phyloP scores from a whole-genome alignment of 2,888 invertebrate genomes.

The Andricus quercusramuli region DNA sequence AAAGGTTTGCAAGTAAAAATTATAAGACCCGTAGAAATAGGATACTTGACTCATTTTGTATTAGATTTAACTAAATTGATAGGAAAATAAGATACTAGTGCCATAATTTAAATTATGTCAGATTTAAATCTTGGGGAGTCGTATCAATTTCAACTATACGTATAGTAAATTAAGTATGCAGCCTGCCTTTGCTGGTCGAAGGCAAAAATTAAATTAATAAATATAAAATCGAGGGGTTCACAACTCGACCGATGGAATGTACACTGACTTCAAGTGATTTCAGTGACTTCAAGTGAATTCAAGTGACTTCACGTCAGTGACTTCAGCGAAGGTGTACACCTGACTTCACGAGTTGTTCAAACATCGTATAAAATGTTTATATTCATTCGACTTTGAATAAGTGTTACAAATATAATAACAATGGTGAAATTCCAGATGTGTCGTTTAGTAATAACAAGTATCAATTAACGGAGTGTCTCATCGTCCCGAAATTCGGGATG shows the following conservation, averaged over 20 bases:
- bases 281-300: too few species aligned
- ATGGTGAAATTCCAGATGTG: not conserved
- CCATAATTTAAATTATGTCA: constrained; percentile 18
- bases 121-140: constrained; percentile 40
- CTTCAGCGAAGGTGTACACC: too few species aligned
- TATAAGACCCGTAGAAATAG: not conserved
- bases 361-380: constrained; percentile 11
- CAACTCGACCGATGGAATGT: too few species aligned
- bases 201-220: constrained; percentile 47
- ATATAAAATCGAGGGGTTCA: not conserved
- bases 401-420: constrained; percentile 23
- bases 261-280: too few species aligned
- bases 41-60: not conserved
- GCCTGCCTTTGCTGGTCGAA: constrained; percentile 53
- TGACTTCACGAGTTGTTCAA: too few species aligned
- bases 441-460: not conserved
- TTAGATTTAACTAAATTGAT: not conserved
- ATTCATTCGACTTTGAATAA: constrained; percentile 44
- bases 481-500: too few species aligned
- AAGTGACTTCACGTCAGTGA: too few species aligned
- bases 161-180: constrained; percentile 38
- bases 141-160: constrained; percentile 46
- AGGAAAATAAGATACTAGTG: not conserved
- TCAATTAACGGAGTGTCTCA: too few species aligned
- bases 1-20: not conserved